A percentile compares a stretch with the other conserved stretches of the same genome.
These are phyloP conservation scores for Dicerorhinus sumatrensis DNA, from an alignment of 2,113 vertebrate genomes.

Conservation along the genomic window DNA sequence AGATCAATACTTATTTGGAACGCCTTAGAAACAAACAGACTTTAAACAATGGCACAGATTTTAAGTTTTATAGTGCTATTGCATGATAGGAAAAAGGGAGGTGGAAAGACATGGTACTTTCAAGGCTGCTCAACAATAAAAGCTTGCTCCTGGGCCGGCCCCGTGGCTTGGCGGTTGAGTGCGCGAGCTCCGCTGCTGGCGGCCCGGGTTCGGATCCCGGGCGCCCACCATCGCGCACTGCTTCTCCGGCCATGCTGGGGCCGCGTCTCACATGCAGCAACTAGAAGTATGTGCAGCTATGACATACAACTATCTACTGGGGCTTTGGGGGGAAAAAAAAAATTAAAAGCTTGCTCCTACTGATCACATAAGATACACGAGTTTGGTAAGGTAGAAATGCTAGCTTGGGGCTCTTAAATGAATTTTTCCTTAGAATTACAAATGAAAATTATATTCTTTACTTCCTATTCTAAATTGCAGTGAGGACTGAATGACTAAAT, in stretches of 20 bases:
- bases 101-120: background rate
- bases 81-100: background rate
- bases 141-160: background rate
- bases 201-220: no score
- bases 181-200: no score
- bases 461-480: background rate
- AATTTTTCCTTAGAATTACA: background rate
- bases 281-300: no score
- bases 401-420: background rate
- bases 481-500: background rate
- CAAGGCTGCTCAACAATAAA: background rate
- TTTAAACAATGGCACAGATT: background rate
- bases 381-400: background rate
- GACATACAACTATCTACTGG: no score
- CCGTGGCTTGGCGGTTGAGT: no score
- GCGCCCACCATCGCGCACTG: no score
- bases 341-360: background rate
- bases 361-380: background rate
- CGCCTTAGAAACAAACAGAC: background rate
- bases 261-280: no score
- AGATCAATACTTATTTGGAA: background rate
- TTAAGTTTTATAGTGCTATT: background rate
- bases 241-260: no score
- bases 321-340: no score
- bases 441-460: slow-evolving; percentile 23